Evolutionary conservation across 2,888 invertebrate genomes (phyloP).

Genomic region (Ormyrus labotus): DNA sequence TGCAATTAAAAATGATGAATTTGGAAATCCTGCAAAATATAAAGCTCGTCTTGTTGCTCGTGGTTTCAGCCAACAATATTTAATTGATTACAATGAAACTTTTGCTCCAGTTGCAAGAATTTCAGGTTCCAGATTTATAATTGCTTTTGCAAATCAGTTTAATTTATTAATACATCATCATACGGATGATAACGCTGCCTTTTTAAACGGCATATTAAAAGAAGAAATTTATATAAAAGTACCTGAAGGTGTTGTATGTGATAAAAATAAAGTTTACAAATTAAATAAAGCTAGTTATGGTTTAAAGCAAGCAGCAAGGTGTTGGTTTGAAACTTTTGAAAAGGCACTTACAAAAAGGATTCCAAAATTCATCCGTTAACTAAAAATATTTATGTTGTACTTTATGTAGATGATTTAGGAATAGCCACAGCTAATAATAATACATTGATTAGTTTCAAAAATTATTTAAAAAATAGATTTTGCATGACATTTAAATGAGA

Average conservation of each 20-base stretch:
- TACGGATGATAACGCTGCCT: constrained; percentile 55
- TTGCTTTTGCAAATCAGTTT: constrained; percentile 57
- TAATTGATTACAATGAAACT: constrained; percentile 52
- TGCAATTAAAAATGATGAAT: no score
- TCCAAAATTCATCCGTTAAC: constrained; percentile 52
- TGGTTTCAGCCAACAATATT: constrained; percentile 54
- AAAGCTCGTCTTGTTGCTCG: constrained; percentile 50
- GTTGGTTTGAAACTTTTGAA: constrained; percentile 54
- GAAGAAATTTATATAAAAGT: constrained; percentile 58
- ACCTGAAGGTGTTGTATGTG: background rate
- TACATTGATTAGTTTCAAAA: constrained; percentile 41
- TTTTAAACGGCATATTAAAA: constrained; percentile 49
- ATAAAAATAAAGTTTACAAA: no score
- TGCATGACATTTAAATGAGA: no score
- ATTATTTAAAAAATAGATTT: constrained; percentile 40
- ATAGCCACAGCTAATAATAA: constrained; percentile 25
- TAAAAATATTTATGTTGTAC: constrained; percentile 52
- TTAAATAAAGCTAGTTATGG: constrained; percentile 36
- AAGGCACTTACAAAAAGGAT: constrained; percentile 30
- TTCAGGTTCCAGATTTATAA: constrained; percentile 54
- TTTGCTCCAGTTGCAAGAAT: constrained; percentile 55
- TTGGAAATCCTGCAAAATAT: constrained; percentile 45
- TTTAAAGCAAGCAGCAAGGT: constrained; percentile 45
- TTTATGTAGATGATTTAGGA: constrained; percentile 50
- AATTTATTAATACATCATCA: constrained; percentile 57